Evolutionary conservation across 2,888 invertebrate genomes (phyloP), one percentile per base, ranked within the genome.

Genomic region (Fabriciana adippe): DNA sequence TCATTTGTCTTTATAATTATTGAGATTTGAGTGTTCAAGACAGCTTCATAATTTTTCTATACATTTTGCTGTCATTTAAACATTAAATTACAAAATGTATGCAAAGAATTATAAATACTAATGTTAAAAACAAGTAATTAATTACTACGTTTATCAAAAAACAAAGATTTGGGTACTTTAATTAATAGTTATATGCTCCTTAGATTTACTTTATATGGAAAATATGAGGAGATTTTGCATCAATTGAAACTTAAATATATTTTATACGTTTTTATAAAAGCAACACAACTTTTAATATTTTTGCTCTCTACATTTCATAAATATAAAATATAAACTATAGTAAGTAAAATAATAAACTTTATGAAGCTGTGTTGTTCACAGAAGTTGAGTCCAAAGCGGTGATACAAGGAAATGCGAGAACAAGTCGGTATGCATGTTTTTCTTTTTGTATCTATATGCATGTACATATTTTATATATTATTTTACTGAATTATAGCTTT

Each of bases 311-410:
- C 8, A 15, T 16, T n/a, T 16, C n/a, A 47, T 21, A 53, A 26
- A 50, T 5, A 13, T 15, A n/a, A 56, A 50, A 56, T 60, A 59
- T 26, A 53, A 26, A 51, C 21, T 21, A 47, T 55, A 53, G 54
- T 70, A 73, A 55, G 16, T 79, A 81, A 73, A 68, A 13, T 55
- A 35, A 35, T 11, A 41, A 35, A 5, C n/a, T 79, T 83, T 85
- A 90, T 89, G 88, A 87, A 89, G 90, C 90, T 90, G 90, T 90
- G 79, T 90, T 91, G 89, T 90, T 87, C 81, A 76, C 90, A 91
- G 91, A 89, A 79, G 80, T 88, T 80, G 87, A 86, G 81, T 79
- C 79, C 56, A 78, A 85, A 80, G 78, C 81, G 79, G 76, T 76
- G 72, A 75, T 75, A 70, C 79, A 76, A 74, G 74, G 73, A 74